Percentiles rank a stretch among this genome's conserved stretches.
Evolutionary conservation across 1,140 invertebrate species (phyloP).

Genomic region (Zaprionus africanus): DNA sequence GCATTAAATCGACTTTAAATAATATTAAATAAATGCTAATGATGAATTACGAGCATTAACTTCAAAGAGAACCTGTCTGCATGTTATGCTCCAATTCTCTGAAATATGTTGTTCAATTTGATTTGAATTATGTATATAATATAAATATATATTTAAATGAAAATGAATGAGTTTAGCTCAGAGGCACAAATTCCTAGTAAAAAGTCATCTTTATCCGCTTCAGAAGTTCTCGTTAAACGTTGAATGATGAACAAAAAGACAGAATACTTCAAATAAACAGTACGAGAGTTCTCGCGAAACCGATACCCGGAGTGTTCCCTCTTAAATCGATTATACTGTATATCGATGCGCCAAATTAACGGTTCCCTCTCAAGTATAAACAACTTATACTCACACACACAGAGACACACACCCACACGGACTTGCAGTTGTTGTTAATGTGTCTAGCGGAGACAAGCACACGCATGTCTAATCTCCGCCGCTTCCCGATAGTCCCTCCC

Average conservation of each 20-base stretch:
- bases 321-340: slow-evolving; percentile 19
- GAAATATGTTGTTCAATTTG: too few relatives aligned
- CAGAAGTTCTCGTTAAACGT: background rate
- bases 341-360: slow-evolving; percentile 3
- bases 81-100: too few relatives aligned
- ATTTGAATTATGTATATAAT: too few relatives aligned
- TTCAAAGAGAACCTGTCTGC: too few relatives aligned
- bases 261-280: background rate
- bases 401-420: background rate
- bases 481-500: background rate
- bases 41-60: too few relatives aligned
- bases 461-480: slow-evolving; percentile 30
- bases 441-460: slow-evolving; percentile 33
- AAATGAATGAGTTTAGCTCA: too few relatives aligned
- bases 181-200: too few relatives aligned
- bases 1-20: too few relatives aligned
- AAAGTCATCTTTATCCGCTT: background rate
- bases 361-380: background rate
- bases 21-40: too few relatives aligned
- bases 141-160: too few relatives aligned
- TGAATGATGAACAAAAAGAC: background rate
- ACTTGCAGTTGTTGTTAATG: slow-evolving; percentile 3
- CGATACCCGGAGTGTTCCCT: background rate
- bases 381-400: background rate
- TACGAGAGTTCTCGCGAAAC: background rate